phyloP scores from a whole-genome alignment of 64 coral and sea anemone genomes.

The Dendrophyllia cribrosa region DNA sequence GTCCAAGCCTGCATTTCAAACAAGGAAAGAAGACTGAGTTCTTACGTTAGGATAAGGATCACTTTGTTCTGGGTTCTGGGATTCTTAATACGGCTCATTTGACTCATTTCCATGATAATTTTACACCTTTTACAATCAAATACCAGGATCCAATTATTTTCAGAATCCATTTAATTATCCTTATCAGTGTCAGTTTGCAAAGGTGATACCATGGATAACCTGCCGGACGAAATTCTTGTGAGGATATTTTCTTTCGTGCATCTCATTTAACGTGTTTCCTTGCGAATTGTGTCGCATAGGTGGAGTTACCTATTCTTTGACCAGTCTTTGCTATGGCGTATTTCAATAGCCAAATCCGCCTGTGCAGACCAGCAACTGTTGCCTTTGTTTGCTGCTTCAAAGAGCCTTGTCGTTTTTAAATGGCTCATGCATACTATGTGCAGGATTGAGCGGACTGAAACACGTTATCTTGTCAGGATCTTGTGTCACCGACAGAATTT shows the following conservation, averaged over 20 bases:
- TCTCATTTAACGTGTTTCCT: neutral
- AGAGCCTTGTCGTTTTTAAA: neutral
- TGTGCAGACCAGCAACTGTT: neutral
- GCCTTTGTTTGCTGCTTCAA: neutral
- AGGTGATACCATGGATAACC: slow-evolving; percentile 3
- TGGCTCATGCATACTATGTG: neutral
- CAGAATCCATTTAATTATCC: neutral
- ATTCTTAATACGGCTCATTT: neutral
- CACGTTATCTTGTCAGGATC: neutral
- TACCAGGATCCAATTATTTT: neutral
- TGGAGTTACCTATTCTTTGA: neutral
- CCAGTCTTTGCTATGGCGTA: neutral
- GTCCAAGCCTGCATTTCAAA: no score
- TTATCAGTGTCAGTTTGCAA: neutral
- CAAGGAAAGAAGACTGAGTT: no score
- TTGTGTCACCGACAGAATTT: neutral
- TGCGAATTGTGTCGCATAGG: neutral
- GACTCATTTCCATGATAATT: neutral
- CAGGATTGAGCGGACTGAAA: neutral
- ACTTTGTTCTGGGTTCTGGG: no score
- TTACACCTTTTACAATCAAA: neutral
- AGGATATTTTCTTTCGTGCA: neutral
- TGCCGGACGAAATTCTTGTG: neutral
- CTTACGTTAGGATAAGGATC: no score
- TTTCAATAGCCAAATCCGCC: neutral